These are phyloP conservation scores for Clamator glandarius DNA, from an alignment of 2,797 vertebrate species.

Conservation along the genomic window DNA sequence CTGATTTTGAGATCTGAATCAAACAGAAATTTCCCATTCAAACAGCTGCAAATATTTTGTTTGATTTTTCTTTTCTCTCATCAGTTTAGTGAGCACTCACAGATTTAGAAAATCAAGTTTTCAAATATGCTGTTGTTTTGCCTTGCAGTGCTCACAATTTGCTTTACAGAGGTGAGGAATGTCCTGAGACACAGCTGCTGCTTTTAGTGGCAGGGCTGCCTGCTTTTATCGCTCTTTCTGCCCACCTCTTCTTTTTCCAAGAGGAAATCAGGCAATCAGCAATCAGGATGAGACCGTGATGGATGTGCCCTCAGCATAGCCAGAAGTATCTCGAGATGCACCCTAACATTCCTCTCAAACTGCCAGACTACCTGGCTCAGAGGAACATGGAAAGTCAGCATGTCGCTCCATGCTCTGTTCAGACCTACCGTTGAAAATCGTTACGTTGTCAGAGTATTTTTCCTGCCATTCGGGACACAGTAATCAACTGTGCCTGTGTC, in stretches of 20 bases:
- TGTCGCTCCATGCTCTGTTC: not conserved
- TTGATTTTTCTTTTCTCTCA: not conserved
- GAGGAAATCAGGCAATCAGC: too few species aligned
- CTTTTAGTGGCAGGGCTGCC: not conserved
- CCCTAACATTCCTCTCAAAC: not conserved
- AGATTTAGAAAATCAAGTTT: not conserved
- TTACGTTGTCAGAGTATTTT: rapidly evolving
- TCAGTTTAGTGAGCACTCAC: not conserved
- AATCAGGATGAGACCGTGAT: not conserved
- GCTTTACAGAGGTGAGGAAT: not conserved
- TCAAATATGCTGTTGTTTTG: not conserved
- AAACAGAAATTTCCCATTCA: not conserved
- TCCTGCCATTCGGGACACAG: rapidly evolving
- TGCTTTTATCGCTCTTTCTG: rapidly evolving
- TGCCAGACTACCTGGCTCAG: not conserved
- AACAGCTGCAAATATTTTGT: not conserved
- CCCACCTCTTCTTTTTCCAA: not conserved
- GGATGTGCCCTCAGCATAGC: not conserved
- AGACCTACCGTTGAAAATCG: not conserved
- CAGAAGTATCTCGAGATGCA: not conserved
- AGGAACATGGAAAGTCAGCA: not conserved
- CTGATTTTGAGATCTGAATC: not conserved
- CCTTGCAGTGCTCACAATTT: not conserved
- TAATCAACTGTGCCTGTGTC: not conserved
- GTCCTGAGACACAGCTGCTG: not conserved